Evolutionary conservation across 2,113 vertebrate species (phyloP), one percentile per base, ranked within the genome.

Genomic region (Elephantulus edwardii): DNA sequence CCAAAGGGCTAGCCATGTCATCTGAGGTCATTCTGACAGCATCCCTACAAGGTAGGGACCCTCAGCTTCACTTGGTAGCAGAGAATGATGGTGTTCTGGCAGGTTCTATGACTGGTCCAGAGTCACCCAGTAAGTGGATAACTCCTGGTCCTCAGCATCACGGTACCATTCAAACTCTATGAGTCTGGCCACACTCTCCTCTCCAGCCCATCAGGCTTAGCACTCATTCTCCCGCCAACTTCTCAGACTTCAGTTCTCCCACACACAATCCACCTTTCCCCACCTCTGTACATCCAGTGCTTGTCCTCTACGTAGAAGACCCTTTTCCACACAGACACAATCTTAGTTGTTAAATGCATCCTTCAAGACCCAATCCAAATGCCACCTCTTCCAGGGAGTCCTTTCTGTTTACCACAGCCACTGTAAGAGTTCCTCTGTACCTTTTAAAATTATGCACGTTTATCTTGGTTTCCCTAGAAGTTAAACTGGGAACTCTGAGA

Each of bases 391-490:
- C 48, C 75, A n/a, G 46, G 72, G 11, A 46, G 4, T 75, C 72
- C 20, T 70, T 60, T 60, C 46, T 30, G 64, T 35, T 83, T 6
- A 76, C 11, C 64, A 56, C 16, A 46, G 56, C 3, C 33, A 30
- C 9, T 10, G 48, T 26, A 26, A 40, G 0, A 56, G 70, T 20
- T 9, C 33, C 7, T 22, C 0, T 0, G 38, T 28, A 38, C 11
- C 4, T 48, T 58, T 82, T 16, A 22, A 28, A 28, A 16, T 56
- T 56, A 4, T 35, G 64, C 35, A 11, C 35, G 28, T 68, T 50
- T 60, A 8, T 68, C 66, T 56, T 70, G 38, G 17, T 46, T 48
- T 38, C 46, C 26, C 42, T 78, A 17, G 24, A 5, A 68, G 56
- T 42, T 38, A 62, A 80, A 56, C 6, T 44, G 54, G 54, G 77